Evolutionary conservation across 2,888 invertebrate genomes (phyloP).

Genomic region (Phortica magna): DNA sequence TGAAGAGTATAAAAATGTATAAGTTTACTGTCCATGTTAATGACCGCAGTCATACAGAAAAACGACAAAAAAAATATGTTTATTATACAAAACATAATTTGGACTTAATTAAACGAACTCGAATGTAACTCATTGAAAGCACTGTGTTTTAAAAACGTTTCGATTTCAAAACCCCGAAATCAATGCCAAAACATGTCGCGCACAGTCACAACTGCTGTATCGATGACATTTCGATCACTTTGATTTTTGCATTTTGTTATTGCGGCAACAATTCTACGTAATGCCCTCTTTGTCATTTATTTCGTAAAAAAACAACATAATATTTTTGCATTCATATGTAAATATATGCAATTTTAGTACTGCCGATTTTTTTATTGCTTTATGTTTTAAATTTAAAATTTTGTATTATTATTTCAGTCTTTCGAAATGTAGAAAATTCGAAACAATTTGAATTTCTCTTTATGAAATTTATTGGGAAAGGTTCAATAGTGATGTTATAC

Average conservation of each 20-base stretch:
- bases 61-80: too few relatives aligned
- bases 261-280: background rate
- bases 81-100: too few relatives aligned
- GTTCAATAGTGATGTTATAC: background rate
- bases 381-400: too few relatives aligned
- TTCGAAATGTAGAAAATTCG: background rate
- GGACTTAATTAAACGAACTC: background rate
- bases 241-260: background rate
- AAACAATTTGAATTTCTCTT: background rate
- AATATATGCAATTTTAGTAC: background rate
- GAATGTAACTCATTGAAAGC: background rate
- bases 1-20: too few relatives aligned
- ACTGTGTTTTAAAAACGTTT: background rate
- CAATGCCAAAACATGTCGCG: background rate
- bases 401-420: background rate
- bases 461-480: constrained; percentile 15
- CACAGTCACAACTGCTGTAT: background rate
- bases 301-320: constrained; percentile 21
- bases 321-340: background rate
- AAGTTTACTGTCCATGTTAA: background rate
- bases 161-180: constrained; percentile 10
- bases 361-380: background rate
- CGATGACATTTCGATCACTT: constrained; percentile 4
- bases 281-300: constrained; percentile 18
- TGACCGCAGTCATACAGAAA: background rate